phyloP scores from a whole-genome alignment of 1,140 invertebrate genomes.

The Lerema accius region DNA sequence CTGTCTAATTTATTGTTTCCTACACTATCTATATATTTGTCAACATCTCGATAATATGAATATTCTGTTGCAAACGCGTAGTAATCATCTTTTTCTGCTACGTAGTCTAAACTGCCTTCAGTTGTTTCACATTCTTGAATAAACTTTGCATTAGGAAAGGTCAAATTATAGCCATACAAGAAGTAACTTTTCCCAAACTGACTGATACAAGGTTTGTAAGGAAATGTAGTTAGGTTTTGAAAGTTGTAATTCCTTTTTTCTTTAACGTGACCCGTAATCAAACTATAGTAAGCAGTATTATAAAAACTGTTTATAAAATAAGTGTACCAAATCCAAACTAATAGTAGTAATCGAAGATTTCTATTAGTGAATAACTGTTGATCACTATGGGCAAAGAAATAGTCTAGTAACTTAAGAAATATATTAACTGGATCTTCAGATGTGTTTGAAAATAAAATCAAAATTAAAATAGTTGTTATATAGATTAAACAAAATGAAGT shows the following conservation, averaged over 20 bases:
- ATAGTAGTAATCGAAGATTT: constrained; percentile 42
- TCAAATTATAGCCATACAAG: constrained; percentile 44
- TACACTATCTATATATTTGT: constrained; percentile 44
- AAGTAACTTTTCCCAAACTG: constrained; percentile 39
- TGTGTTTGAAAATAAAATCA: constrained; percentile 23
- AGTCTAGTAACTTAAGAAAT: constrained; percentile 50
- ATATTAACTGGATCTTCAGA: constrained; percentile 27
- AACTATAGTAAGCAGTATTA: constrained; percentile 50
- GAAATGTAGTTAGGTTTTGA: constrained; percentile 37
- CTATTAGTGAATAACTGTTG: constrained; percentile 37
- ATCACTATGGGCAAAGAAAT: constrained; percentile 45
- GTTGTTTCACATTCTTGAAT: constrained; percentile 38
- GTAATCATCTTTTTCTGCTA: constrained; percentile 42
- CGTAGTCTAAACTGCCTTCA: constrained; percentile 39
- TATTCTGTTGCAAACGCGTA: constrained; percentile 50
- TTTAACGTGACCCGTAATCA: constrained; percentile 46
- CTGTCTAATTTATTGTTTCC: constrained; percentile 47
- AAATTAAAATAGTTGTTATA: constrained; percentile 26
- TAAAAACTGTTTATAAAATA: constrained; percentile 62
- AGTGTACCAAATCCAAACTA: constrained; percentile 59
- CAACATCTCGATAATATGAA: constrained; percentile 44
- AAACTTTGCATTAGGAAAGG: constrained; percentile 36
- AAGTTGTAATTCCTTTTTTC: constrained; percentile 24
- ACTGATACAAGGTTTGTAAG: constrained; percentile 50
- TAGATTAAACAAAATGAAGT: constrained; percentile 30